Conservation (phyloP, 2,888 invertebrate species). For the Adineta ricciae region DNA sequence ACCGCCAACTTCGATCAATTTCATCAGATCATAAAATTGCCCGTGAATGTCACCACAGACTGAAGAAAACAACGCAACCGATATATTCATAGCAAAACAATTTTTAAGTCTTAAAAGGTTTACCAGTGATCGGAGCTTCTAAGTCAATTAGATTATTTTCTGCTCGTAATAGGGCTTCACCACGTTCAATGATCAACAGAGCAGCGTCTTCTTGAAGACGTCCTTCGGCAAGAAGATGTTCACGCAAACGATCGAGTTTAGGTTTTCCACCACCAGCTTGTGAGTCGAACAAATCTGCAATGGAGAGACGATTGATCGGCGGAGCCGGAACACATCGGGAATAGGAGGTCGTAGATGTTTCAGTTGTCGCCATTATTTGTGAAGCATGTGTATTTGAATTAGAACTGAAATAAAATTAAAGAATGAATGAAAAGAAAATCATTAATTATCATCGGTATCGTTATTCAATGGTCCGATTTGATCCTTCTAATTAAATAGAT, state of each 20-base stretch:
- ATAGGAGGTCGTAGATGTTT: not conserved
- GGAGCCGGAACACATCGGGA: not conserved
- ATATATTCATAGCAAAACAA: not conserved
- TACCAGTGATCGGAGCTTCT: constrained; percentile 12
- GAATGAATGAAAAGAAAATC: not conserved
- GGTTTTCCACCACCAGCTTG: not conserved
- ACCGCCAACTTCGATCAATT: constrained; percentile 26
- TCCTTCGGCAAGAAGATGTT: constrained; percentile 13
- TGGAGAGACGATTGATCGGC: not conserved
- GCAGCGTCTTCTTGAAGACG: constrained; percentile 12
- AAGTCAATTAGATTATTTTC: constrained; percentile 14
- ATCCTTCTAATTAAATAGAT: not conserved
- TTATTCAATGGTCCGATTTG: not conserved
- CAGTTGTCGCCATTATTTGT: not conserved
- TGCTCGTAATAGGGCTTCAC: not conserved
- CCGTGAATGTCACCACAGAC: constrained; percentile 32
- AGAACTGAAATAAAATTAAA: not conserved
- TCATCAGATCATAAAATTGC: constrained; percentile 30
- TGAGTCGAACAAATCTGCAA: not conserved
- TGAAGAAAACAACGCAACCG: not conserved
- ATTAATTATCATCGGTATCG: not conserved
- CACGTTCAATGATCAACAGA: not conserved
- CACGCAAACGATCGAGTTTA: not conserved
- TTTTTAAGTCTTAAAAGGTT: not conserved
- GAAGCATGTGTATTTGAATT: not conserved